A percentile compares a stretch with the other conserved stretches of the same genome.
phyloP scores from a whole-genome alignment of 2,797 vertebrate genomes.

The Bufotes viridis region DNA sequence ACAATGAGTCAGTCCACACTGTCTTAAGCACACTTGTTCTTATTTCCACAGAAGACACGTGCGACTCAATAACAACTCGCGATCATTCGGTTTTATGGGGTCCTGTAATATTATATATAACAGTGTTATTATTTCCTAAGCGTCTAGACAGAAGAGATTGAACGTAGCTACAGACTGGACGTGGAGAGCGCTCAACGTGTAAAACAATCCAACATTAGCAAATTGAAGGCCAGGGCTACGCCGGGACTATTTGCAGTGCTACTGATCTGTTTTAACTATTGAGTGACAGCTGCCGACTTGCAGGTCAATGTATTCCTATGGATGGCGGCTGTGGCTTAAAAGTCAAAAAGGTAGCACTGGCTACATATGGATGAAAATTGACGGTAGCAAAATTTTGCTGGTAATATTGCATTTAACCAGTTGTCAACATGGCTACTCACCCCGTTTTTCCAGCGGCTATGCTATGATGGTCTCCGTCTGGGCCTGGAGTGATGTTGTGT shows the following conservation, averaged over 20 bases:
- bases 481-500: no score
- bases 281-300: no score
- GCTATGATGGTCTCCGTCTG: no score
- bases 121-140: slow-evolving; percentile 51
- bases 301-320: no score
- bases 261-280: no score
- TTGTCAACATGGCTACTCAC: no score
- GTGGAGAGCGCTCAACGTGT: neutral
- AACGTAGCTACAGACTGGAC: slow-evolving; percentile 27
- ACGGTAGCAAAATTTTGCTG: no score
- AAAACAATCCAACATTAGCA: slow-evolving; percentile 23
- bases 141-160: slow-evolving; percentile 50
- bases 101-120: slow-evolving; percentile 53
- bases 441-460: no score
- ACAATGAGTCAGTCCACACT: neutral
- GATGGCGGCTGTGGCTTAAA: no score
- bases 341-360: no score
- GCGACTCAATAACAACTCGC: slow-evolving; percentile 19
- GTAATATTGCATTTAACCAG: no score
- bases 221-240: neutral
- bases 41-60: slow-evolving; percentile 32
- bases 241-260: neutral
- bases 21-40: slow-evolving; percentile 15
- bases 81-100: slow-evolving; percentile 47
- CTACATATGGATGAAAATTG: no score